A percentile compares a stretch with the other conserved stretches of the same genome.
Conservation (phyloP, 2,888 invertebrate species). For the Cecidostiba fungosa region DNA sequence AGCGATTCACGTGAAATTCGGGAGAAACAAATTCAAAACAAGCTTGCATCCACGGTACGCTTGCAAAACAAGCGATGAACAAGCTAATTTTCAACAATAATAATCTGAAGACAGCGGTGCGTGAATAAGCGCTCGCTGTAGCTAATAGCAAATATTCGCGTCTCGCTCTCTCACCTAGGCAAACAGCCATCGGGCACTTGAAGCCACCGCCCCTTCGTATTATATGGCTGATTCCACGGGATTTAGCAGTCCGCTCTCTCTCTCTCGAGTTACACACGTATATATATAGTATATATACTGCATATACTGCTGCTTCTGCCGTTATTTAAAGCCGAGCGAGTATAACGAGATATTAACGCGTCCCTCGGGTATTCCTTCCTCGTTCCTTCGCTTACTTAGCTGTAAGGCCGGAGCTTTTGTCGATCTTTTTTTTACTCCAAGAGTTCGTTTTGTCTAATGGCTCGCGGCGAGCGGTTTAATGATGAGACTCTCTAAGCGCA, state of each 20-base stretch:
- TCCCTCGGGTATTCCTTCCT: conserved; percentile 34
- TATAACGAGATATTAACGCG: conserved; percentile 61
- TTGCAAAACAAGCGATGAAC: conserved; percentile 23
- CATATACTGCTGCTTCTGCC: neutral
- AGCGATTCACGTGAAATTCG: neutral
- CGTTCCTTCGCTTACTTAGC: neutral
- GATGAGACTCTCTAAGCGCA: neutral
- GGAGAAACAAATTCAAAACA: neutral
- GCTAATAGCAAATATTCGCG: neutral
- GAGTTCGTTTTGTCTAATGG: conserved; percentile 20
- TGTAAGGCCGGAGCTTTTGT: neutral
- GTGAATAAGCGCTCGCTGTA: neutral
- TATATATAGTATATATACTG: neutral
- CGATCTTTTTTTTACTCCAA: neutral
- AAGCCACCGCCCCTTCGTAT: conserved; percentile 13
- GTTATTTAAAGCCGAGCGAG: conserved; percentile 47
- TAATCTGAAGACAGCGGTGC: conserved; percentile 34
- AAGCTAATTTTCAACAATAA: conserved; percentile 33
- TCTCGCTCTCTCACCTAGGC: neutral
- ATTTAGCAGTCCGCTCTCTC: conserved; percentile 43
- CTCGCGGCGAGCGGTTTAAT: conserved; percentile 11
- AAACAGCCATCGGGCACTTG: neutral
- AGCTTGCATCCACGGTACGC: neutral
- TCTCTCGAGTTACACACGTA: conserved; percentile 36
- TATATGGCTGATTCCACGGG: conserved; percentile 47